phyloP scores from a whole-genome alignment of 1,140 invertebrate species.

The Procambarus clarkii region DNA sequence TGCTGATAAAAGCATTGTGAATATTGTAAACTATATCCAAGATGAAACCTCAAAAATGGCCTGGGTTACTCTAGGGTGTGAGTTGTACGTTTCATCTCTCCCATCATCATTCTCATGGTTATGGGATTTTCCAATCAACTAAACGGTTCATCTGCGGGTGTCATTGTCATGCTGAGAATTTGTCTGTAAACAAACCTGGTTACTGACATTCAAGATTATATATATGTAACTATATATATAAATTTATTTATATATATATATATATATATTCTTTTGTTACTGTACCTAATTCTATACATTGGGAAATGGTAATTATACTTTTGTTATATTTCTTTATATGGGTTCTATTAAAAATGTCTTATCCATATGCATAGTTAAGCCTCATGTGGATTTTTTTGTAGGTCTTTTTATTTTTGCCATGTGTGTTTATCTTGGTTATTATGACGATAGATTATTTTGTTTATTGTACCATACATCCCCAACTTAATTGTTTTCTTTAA shows the following conservation, averaged over 20 bases:
- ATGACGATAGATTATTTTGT: neutral
- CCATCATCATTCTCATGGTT: slow-evolving; percentile 45
- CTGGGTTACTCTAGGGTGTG: slow-evolving; percentile 39
- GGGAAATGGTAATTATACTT: neutral
- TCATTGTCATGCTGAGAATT: slow-evolving; percentile 21
- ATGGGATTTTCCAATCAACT: slow-evolving; percentile 35
- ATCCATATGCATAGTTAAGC: neutral
- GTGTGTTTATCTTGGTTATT: neutral
- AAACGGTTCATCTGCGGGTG: slow-evolving; percentile 20
- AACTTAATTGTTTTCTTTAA: neutral
- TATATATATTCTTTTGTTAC: neutral
- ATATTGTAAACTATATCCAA: slow-evolving; percentile 64
- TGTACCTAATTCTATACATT: neutral
- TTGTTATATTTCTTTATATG: neutral
- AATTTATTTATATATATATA: too few relatives aligned
- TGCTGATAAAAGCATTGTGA: slow-evolving; percentile 57
- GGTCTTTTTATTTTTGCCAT: neutral
- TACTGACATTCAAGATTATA: neutral
- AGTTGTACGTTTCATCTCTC: slow-evolving; percentile 39
- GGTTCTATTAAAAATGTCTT: neutral
- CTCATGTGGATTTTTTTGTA: neutral
- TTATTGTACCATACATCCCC: neutral
- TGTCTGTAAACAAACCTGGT: slow-evolving; percentile 15
- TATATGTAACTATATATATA: too few relatives aligned
- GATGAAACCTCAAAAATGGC: slow-evolving; percentile 52